Evolutionary conservation across 2,797 vertebrate genomes (phyloP), one percentile per base, ranked within the genome.

Genomic region (Selene dorsalis): DNA sequence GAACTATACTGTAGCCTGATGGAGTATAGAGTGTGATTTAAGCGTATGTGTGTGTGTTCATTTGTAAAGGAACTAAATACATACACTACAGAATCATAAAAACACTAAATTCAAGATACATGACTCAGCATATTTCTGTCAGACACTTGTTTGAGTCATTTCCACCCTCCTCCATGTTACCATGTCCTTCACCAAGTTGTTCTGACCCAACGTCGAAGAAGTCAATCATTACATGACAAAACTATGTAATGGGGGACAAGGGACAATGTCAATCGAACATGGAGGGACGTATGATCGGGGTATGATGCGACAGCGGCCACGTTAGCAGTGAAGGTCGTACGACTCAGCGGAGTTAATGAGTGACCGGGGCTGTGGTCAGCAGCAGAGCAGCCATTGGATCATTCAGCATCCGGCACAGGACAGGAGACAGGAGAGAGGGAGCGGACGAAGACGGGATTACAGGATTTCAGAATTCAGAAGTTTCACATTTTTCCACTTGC

Each of bases 1-100:
- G 86, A 91, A 87, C 22, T 90, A 62, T 71, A 70, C 81, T 87
- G 78, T 90, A 91, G 80, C 65, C 68, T 79, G 83, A 89, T 67
- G 41, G 77, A 79, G 69, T 76, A 18, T 28, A 59, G 79, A 73
- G 76, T 82, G 26, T 88, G 79, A 87, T 90, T 90, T 80, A 9
- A 85, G 41, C 45, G 64, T 41, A 58, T 69, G 67, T 73, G 41
- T 75, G n/a, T 73, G 45, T 16, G 13, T 77, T 47, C 28, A 56
- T 60, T 20, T 9, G 32, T 53, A 4, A 56, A 53, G 48, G 1
- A 61, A 10, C 32, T 55, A 35, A 69, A 61, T 7, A 10, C 30
- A 48, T 61, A 67, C 14, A 68, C 61, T 2, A 62, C 1, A 53
- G 9, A 60, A 30, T 22, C 14, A 53, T 24, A 16, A 6, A 69